Evolutionary conservation across 2,797 vertebrate species (phyloP).

Genomic region (Anisognathus igniventris): DNA sequence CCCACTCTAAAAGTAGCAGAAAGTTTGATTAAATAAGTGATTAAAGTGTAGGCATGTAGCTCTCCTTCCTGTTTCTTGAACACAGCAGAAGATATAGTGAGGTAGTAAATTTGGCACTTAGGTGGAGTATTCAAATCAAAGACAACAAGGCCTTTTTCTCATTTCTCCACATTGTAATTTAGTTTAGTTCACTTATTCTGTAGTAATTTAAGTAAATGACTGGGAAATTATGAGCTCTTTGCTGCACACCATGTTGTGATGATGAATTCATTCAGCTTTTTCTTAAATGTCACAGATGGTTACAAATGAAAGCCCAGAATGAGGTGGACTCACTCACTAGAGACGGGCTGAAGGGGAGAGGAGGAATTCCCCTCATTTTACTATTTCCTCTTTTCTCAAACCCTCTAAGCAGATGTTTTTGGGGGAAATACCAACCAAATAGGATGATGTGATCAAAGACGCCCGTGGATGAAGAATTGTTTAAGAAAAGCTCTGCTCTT

Average conservation of each 20-base stretch:
- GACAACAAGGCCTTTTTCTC: not conserved
- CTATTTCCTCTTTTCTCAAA: not conserved
- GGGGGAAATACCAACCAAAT: not conserved
- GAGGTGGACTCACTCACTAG: not conserved
- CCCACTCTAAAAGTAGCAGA: not conserved
- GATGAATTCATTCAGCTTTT: not conserved
- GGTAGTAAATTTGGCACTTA: not conserved
- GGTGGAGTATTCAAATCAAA: not conserved
- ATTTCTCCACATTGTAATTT: not conserved
- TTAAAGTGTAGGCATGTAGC: fast-evolving
- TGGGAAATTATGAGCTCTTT: not conserved
- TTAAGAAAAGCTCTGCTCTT: not conserved
- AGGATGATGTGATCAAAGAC: not conserved
- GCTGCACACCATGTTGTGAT: not conserved
- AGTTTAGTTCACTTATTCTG: not conserved
- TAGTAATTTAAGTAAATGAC: not conserved
- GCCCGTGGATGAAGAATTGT: not conserved
- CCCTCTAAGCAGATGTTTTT: not conserved
- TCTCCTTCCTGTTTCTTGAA: not conserved
- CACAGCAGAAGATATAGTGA: not conserved
- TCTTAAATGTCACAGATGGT: not conserved
- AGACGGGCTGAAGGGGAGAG: not conserved
- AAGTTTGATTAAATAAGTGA: not conserved
- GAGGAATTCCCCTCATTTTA: not conserved
- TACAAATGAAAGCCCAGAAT: not conserved